These are phyloP conservation scores for Drosophila melanica DNA, from an alignment of 1,140 invertebrate species.

Conservation along the genomic window DNA sequence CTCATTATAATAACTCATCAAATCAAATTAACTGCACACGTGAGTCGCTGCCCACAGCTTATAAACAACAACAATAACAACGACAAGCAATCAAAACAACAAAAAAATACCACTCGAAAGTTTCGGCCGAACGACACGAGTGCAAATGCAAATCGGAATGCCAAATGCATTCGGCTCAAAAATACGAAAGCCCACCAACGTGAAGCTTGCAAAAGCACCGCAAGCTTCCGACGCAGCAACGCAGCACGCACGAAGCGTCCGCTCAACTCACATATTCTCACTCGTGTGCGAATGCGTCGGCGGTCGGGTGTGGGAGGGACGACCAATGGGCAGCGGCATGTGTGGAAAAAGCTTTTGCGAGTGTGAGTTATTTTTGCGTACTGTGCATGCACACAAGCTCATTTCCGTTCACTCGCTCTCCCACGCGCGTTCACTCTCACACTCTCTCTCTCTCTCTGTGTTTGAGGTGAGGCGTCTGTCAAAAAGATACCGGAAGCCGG, in stretches of 20 bases:
- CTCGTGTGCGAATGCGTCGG: not conserved
- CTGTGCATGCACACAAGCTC: conserved; percentile 60
- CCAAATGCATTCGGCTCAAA: conserved; percentile 40
- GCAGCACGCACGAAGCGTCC: conserved; percentile 4
- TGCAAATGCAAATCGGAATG: conserved; percentile 28
- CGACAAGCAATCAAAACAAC: not conserved
- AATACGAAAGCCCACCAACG: conserved; percentile 21
- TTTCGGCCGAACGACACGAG: conserved; percentile 3
- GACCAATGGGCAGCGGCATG: conserved; percentile 12
- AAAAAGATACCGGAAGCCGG: conserved; percentile 72
- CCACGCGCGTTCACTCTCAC: conserved; percentile 9
- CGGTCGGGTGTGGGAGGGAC: not conserved
- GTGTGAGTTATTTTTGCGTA: conserved; percentile 55
- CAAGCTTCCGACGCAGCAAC: conserved; percentile 40
- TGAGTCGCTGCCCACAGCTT: conserved; percentile 29
- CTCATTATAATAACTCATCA: conserved; percentile 60
- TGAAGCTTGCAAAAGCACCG: conserved; percentile 42
- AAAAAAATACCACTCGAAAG: not conserved
- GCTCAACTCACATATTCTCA: not conserved
- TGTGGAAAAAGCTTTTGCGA: conserved; percentile 56
- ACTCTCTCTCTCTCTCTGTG: conserved; percentile 23
- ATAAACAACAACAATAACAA: conserved; percentile 15
- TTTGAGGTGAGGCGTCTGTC: conserved; percentile 35
- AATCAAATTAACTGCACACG: conserved; percentile 50
- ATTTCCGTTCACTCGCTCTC: conserved; percentile 64